Evolutionary conservation across 2,113 vertebrate genomes (phyloP).

Genomic region (Polypterus senegalus): DNA sequence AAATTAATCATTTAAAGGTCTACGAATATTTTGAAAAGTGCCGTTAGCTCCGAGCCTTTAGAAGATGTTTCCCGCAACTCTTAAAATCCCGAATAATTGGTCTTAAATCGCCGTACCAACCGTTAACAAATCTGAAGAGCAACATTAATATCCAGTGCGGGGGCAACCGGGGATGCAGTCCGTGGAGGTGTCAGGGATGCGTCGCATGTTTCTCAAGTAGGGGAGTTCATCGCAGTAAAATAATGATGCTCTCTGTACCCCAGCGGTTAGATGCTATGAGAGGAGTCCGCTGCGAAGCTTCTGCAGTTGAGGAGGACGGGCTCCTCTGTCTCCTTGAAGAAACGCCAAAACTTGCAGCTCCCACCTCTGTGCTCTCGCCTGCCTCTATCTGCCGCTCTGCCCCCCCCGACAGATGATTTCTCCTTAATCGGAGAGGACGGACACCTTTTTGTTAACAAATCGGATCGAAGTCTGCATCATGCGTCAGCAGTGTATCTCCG

Average conservation of each 20-base stretch:
- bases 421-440: constrained; percentile 25
- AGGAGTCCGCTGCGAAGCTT: too few relatives aligned
- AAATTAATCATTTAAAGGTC: too few relatives aligned
- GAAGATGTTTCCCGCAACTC: too few relatives aligned
- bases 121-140: constrained; percentile 14
- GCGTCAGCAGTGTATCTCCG: constrained; percentile 23
- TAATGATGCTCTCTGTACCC: too few relatives aligned
- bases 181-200: too few relatives aligned
- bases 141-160: constrained; percentile 25
- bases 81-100: too few relatives aligned
- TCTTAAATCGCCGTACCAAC: constrained; percentile 3
- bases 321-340: constrained; percentile 19
- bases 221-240: too few relatives aligned
- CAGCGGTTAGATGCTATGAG: too few relatives aligned
- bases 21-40: too few relatives aligned
- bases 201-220: too few relatives aligned
- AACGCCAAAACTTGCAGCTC: constrained; percentile 11
- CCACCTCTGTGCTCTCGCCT: constrained; percentile 1
- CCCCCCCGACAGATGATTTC: constrained; percentile 9
- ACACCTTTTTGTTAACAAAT: constrained; percentile 28
- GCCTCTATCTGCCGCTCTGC: constrained; percentile 3
- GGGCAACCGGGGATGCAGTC: neutral
- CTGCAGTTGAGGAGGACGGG: neutral
- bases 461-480: neutral
- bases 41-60: too few relatives aligned